phyloP scores from a whole-genome alignment of 2,113 vertebrate species.

The Cacatua alba region DNA sequence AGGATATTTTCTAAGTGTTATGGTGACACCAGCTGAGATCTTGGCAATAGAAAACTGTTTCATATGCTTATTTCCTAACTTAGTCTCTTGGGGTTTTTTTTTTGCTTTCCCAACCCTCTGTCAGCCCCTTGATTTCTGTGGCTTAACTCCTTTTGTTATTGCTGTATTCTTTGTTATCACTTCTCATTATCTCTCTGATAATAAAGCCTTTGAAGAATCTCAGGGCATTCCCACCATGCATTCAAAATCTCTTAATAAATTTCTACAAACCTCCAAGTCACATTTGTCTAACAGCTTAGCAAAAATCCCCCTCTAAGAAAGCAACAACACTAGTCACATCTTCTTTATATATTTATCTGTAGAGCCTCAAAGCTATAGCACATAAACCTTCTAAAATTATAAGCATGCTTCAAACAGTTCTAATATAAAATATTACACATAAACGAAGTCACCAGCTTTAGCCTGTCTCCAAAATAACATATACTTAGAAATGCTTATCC shows the following conservation, averaged over 20 bases:
- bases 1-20: constrained; percentile 48
- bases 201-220: neutral
- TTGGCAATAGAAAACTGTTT: constrained; percentile 36
- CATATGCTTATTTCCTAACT: constrained; percentile 25
- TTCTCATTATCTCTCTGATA: neutral
- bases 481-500: neutral
- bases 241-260: neutral
- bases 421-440: neutral
- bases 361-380: neutral
- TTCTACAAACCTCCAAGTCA: neutral
- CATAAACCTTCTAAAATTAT: neutral
- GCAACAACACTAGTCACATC: neutral
- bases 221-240: neutral
- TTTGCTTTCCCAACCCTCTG: neutral
- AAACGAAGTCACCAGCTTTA: neutral
- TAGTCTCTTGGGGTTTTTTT: neutral
- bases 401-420: neutral
- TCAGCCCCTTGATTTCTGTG: neutral
- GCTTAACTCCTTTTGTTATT: constrained; percentile 9
- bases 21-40: constrained; percentile 45
- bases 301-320: constrained; percentile 6
- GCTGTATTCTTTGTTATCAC: neutral
- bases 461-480: neutral
- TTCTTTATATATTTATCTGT: neutral
- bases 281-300: constrained; percentile 8